Evolutionary conservation across 2,888 invertebrate genomes (phyloP).

Genomic region (Bhutanitis thaidina): DNA sequence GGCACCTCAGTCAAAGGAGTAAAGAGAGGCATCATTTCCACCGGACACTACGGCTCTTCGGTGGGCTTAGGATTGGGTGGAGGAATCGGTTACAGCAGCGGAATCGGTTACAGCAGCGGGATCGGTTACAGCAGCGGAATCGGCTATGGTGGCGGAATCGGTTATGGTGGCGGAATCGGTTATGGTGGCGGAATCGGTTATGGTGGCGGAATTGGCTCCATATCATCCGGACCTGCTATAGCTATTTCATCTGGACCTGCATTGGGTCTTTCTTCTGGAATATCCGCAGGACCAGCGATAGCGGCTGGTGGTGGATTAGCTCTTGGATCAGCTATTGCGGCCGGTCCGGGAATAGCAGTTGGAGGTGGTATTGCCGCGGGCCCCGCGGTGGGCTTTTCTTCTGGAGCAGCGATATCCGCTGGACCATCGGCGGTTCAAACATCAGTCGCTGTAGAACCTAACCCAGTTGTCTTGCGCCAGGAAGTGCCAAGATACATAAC

Average conservation of each 20-base stretch:
- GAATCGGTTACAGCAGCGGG: conserved; percentile 26
- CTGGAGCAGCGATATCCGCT: conserved; percentile 21
- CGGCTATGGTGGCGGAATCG: background rate
- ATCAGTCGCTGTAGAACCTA: conserved; percentile 60
- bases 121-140: conserved; percentile 16
- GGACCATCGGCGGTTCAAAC: conserved; percentile 51
- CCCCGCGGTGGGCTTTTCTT: conserved; percentile 29
- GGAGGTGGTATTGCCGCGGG: conserved; percentile 21
- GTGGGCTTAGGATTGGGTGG: conserved; percentile 29
- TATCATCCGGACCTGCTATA: conserved; percentile 12
- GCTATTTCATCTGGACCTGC: conserved; percentile 13
- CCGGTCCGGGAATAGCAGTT: conserved; percentile 17
- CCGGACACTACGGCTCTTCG: conserved; percentile 29
- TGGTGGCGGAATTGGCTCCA: conserved; percentile 1
- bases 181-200: background rate
- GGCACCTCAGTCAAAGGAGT: conserved; percentile 50
- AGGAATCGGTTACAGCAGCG: conserved; percentile 20
- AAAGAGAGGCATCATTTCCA: conserved; percentile 52
- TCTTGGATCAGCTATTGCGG: background rate
- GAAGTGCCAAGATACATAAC: conserved; percentile 69
- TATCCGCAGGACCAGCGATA: conserved; percentile 15
- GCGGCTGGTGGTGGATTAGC: conserved; percentile 23
- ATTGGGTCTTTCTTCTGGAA: conserved; percentile 7
- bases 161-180: conserved; percentile 3
- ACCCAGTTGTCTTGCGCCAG: conserved; percentile 66